phyloP scores from a whole-genome alignment of 1,140 invertebrate species.

The Caenorhabditis briggsae region DNA sequence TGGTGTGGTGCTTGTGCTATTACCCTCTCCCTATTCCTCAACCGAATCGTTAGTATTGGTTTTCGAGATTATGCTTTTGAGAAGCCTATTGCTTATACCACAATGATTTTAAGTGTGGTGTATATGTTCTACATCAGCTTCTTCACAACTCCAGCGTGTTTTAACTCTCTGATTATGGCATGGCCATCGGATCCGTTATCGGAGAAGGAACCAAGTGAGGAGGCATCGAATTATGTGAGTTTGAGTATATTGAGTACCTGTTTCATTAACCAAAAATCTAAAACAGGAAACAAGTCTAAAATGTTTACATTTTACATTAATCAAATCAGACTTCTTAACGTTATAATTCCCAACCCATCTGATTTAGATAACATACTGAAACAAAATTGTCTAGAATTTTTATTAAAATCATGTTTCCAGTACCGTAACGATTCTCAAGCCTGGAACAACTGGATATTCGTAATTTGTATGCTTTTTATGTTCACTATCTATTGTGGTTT shows the following conservation, averaged over 20 bases:
- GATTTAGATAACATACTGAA: too few species aligned
- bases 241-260: too few species aligned
- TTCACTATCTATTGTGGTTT: conserved; percentile 26
- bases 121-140: conserved; percentile 35
- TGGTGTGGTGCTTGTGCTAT: conserved; percentile 38
- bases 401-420: neutral
- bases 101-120: neutral
- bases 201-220: conserved; percentile 31
- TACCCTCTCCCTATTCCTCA: conserved; percentile 14
- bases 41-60: conserved; percentile 42
- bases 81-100: conserved; percentile 24
- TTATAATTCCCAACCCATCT: too few species aligned
- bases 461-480: neutral
- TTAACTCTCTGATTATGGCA: conserved; percentile 24
- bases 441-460: conserved; percentile 49
- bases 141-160: conserved; percentile 28
- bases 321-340: too few species aligned
- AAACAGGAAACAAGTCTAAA: too few species aligned
- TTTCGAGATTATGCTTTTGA: conserved; percentile 21
- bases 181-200: conserved; percentile 37
- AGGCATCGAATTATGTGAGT: conserved; percentile 40
- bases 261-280: too few species aligned
- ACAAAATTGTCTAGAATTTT: too few species aligned
- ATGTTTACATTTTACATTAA: too few species aligned
- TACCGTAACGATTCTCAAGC: conserved; percentile 16